Base-by-base conservation (phyloP, 2,113 vertebrate genomes). In the Condylura cristata region DNA sequence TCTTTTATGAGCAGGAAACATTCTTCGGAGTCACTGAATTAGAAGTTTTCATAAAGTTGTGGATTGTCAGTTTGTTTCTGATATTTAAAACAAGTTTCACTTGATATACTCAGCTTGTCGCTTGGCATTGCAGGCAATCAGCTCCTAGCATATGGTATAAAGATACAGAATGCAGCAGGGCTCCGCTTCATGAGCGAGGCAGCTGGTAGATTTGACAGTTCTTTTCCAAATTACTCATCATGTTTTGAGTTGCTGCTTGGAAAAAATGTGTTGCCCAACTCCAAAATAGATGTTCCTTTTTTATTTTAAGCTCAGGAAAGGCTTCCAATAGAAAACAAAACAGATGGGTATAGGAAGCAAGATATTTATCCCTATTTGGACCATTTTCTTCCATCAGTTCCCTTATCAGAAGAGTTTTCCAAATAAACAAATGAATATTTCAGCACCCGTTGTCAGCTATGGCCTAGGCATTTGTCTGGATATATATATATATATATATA, bases 231-330 rank as follows among this genome's bases (percentile, higher is more conserved):
- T 98, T 97, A 97, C 95, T 98, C 97, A 98, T 96, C 95, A 72
- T 97, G 95, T 97, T 98, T 98, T 91, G 95, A 97, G 95, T 97
- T 96, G 95, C 96, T 97, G 81, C 92, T 96, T 96, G 95, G 95
- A 96, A 97, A 97, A 98, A 98, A 98, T 96, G 89, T 95, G 96
- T 97, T 97, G 93, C 92, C 97, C 32, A 4, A 97, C 97, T 98
- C 97, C 95, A 97, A 98, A 98, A 98, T 97, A 98, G 95, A 93
- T 97, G 82, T 98, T 97, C 94, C 96, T 96, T 96, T 98, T 96
- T 98, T 97, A 97, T 98, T 98, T 97, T 97, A 98, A 97, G 93
- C 93, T 94, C 95, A 95, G 72, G 96, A 97, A 98, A 97, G 11
- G 88, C 93, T 98, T 97, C 75, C 53, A 86, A 70, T 71, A 95